Evolutionary conservation across 2,113 vertebrate species (phyloP).

Genomic region (Pica pica): DNA sequence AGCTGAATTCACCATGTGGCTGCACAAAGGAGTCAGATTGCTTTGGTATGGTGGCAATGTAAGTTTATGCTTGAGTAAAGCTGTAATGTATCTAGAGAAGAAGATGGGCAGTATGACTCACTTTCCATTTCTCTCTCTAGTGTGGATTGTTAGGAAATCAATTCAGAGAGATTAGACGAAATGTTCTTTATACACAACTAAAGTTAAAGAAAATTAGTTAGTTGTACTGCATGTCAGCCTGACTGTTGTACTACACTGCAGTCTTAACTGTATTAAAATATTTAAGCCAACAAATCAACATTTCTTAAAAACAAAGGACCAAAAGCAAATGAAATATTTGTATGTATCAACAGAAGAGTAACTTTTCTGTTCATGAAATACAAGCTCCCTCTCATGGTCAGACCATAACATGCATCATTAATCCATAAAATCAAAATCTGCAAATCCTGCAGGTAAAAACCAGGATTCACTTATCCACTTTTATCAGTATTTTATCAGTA

Average conservation of each 20-base stretch:
- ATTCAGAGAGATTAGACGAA: background rate
- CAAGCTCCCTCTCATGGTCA: conserved; percentile 22
- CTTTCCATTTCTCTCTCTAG: background rate
- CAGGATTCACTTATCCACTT: background rate
- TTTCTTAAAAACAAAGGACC: background rate
- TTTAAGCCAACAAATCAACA: background rate
- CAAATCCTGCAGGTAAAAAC: background rate
- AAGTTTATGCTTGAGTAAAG: background rate
- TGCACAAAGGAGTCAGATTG: background rate
- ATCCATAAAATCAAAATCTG: background rate
- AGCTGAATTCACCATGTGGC: background rate
- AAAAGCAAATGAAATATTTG: background rate
- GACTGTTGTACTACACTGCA: background rate
- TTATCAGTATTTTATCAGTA: no score
- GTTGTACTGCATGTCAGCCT: background rate
- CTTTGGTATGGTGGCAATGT: background rate
- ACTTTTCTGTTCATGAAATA: background rate
- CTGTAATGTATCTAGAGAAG: background rate
- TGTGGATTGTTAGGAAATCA: background rate
- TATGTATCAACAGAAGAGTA: background rate
- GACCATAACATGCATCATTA: background rate
- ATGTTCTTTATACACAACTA: background rate
- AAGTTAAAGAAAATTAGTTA: background rate
- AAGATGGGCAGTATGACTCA: accelerated
- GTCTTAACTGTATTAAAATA: background rate